Base-by-base conservation (phyloP, 2,888 invertebrate species). In the Nephrotoma appendiculata region DNA sequence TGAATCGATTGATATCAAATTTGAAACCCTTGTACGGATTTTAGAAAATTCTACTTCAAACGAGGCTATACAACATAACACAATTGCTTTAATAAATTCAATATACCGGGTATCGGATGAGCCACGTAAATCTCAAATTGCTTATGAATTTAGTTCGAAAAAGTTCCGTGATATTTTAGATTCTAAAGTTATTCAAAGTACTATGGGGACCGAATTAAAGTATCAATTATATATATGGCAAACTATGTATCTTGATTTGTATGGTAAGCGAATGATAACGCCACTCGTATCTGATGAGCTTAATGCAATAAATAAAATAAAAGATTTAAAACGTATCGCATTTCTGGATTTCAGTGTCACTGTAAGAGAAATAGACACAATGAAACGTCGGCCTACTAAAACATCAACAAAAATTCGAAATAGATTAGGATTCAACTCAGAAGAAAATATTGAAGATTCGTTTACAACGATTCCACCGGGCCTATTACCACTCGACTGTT, bases 191-290 rank as follows among this genome's bases (percentile, higher is more conserved):
- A 94, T 96, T 88, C 94, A 95, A 89, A 93, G 94, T 1, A 94
- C 94, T 88, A 93, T 95, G 86, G 97, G 97, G 5, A 95, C 96
- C 6, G 98, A 98, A 92, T 96, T 98, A 94, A 97, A 96, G 52
- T 98, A 98, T 92, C 98, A 99, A 90, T 92, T 99, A 19, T 98
- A 98, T 92, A 96, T 98, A 0, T 92, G 98, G 87, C 98, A 99
- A 92, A 97, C 96, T 3, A 91, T 98, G 48, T 95, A 96, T 89
- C 92, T 99, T 85, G 97, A 97, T 86, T 92, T 98, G 84, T 91
- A 98, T 71, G 98, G 98, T 89, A 96, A 97, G 88, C 94, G 96
- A 89, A 97, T 97, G 96, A 95, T 95, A 90, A 95, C 95, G 84
- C 95, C 96, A 91, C 96, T 98, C 92, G 97, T 3, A 2, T 31